phyloP scores from a whole-genome alignment of 92 coral and sea anemone species.

The Plumapathes pennacea region DNA sequence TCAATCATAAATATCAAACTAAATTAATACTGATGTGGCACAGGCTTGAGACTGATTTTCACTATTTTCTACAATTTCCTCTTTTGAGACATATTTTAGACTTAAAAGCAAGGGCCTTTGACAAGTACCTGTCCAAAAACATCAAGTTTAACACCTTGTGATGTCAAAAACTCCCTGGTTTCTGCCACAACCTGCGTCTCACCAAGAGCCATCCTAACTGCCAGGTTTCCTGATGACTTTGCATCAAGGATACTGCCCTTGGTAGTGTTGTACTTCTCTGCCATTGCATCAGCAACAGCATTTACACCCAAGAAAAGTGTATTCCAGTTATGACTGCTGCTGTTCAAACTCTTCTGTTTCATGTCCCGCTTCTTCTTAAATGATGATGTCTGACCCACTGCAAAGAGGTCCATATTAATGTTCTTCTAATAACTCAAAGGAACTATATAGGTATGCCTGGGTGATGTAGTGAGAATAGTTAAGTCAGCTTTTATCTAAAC shows the following conservation, averaged over 20 bases:
- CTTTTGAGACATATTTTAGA: neutral
- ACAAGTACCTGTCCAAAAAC: slow-evolving; percentile 92
- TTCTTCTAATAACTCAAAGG: too few species aligned
- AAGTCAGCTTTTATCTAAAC: neutral
- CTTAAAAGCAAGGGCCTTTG: too few species aligned
- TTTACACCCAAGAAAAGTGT: slow-evolving; percentile 88
- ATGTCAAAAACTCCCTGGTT: slow-evolving; percentile 84
- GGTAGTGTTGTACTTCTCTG: slow-evolving; percentile 87
- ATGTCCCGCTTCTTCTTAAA: slow-evolving; percentile 77
- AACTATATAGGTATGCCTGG: too few species aligned
- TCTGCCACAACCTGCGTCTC: slow-evolving; percentile 98
- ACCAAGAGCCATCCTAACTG: slow-evolving; percentile 97
- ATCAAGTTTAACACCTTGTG: slow-evolving; percentile 89
- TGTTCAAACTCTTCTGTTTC: slow-evolving; percentile 66
- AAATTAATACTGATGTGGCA: too few species aligned
- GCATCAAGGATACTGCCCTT: slow-evolving; percentile 85
- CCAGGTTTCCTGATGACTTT: slow-evolving; percentile 85
- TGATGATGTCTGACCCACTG: too few species aligned
- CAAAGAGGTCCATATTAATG: too few species aligned
- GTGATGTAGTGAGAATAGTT: too few species aligned
- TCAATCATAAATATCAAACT: too few species aligned
- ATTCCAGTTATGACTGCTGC: slow-evolving; percentile 97
- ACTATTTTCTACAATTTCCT: too few species aligned
- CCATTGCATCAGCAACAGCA: slow-evolving; percentile 98
- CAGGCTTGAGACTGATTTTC: too few species aligned